Conservation (phyloP, 2,113 vertebrate species). For the Platysternon megacephalum region DNA sequence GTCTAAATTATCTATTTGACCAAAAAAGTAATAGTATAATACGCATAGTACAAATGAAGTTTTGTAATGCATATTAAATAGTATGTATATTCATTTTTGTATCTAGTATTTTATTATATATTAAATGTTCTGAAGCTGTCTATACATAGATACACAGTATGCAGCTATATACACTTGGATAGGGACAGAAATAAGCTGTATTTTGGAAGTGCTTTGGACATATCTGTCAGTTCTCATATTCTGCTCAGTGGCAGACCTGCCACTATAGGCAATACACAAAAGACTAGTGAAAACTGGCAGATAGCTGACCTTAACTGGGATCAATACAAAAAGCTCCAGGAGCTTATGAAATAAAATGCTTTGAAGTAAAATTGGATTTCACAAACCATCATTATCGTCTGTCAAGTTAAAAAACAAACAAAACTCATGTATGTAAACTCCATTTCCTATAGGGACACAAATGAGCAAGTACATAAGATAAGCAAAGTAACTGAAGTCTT, state of each 20-base stretch:
- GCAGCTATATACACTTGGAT: neutral
- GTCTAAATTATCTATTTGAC: neutral
- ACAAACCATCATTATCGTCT: conserved; percentile 18
- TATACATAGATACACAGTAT: neutral
- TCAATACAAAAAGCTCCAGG: conserved; percentile 28
- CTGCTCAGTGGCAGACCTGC: neutral
- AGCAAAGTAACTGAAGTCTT: neutral
- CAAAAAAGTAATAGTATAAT: neutral
- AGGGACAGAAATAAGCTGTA: neutral
- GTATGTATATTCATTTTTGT: neutral
- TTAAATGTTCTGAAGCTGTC: neutral
- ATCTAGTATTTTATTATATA: neutral
- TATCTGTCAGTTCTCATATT: neutral
- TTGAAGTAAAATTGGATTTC: conserved; percentile 49
- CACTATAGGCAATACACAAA: neutral
- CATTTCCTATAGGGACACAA: neutral
- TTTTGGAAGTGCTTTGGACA: neutral
- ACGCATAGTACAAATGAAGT: neutral
- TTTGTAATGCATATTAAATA: neutral
- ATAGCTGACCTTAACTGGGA: neutral
- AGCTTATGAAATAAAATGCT: conserved; percentile 43
- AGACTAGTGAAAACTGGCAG: neutral
- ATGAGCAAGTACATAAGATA: neutral
- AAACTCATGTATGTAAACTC: neutral
- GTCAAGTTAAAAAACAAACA: conserved; percentile 17